Evolutionary conservation across 2,113 vertebrate genomes (phyloP).

Genomic region (Colaptes auratus): DNA sequence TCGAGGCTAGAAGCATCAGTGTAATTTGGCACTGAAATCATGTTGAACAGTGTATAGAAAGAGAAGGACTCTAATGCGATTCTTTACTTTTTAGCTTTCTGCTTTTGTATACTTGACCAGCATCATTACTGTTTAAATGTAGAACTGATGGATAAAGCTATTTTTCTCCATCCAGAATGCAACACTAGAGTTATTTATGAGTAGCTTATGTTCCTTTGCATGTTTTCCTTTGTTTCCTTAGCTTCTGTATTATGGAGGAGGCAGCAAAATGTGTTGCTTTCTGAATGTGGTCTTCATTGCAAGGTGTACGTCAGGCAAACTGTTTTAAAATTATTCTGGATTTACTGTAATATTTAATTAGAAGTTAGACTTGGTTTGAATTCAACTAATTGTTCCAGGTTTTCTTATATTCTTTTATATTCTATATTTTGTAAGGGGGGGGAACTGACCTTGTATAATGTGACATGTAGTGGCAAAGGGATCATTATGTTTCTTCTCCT

Average conservation of each 20-base stretch:
- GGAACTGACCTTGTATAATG: not conserved
- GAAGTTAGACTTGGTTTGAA: not conserved
- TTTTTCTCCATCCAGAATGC: not conserved
- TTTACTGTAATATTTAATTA: not conserved
- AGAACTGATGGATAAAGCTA: not conserved
- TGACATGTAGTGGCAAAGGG: not conserved
- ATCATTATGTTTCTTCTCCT: not conserved
- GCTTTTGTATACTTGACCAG: not conserved
- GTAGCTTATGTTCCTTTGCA: not conserved
- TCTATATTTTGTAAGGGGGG: too few species aligned
- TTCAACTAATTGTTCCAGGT: not conserved
- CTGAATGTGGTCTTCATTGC: not conserved
- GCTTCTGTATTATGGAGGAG: not conserved
- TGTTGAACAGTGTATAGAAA: not conserved
- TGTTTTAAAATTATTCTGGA: not conserved
- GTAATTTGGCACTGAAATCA: not conserved
- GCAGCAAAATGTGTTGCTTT: not conserved
- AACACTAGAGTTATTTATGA: not conserved
- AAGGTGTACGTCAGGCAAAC: not conserved
- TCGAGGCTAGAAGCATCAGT: not conserved
- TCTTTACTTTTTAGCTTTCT: not conserved
- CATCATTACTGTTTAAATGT: not conserved
- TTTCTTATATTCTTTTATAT: too few species aligned
- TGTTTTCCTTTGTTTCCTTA: not conserved
- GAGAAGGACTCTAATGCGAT: not conserved